Evolutionary conservation across 2,888 invertebrate genomes (phyloP), one percentile per base, ranked within the genome.

Genomic region (Harmothoe impar): DNA sequence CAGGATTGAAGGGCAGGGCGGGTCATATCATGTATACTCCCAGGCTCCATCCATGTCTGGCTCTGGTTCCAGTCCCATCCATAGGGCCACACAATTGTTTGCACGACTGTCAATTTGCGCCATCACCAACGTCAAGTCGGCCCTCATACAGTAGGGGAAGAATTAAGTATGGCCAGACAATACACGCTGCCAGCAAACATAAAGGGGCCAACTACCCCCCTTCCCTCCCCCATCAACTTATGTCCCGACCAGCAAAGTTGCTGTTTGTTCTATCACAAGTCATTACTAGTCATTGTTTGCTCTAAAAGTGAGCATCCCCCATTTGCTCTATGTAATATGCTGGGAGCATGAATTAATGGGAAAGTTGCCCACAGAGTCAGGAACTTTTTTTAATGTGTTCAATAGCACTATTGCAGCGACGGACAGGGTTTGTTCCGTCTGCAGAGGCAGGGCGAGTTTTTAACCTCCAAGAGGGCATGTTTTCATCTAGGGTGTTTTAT

Each of bases 251-350:
- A 25, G 15, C 29, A 72, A 29, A 3, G 5, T 29, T 29, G 5
- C 5, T 72, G 72, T 72, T 72, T 72, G 72, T 72, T 72, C 72
- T 62, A 62, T n/a, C 62, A 62, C 62, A 20, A 62, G 62, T 20
- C 62, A 62, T n/a, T 43, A 43, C 43, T 3, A 43, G 43, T 43
- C 43, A 43, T 10, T 43, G 43, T 43, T 43, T 43, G 43, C 43
- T 43, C 5, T 43, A 43, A 43, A 43, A 43, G 5, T 43, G 43
- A 43, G 43, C 43, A 43, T 43, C 43, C 43, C 43, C 43, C 43
- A 43, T 43, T 43, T 43, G 43, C 43, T 43, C 62, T 72, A n/a
- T 72, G 72, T 72, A 72, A 72, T 72, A 72, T 3, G 25, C 31
- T 15, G 20, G 29, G 1, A 29, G 72, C 25, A 29, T 72, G 29